Conservation (phyloP, 2,113 vertebrate genomes). For the Rhinoderma darwinii region DNA sequence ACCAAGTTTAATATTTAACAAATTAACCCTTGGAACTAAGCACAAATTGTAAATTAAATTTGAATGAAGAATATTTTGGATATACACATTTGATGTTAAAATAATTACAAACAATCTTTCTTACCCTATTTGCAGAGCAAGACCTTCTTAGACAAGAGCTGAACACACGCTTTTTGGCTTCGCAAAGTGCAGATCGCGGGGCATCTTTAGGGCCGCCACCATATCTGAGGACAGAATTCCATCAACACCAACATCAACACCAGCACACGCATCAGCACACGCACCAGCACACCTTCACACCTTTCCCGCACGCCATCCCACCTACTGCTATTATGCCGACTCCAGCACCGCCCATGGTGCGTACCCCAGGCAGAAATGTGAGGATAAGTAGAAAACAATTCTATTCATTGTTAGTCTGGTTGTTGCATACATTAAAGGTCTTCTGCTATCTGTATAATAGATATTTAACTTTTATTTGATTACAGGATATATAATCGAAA, state of each 20-base stretch:
- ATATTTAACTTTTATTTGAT: background rate
- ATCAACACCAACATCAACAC: conserved; percentile 93
- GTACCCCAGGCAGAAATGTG: conserved; percentile 98
- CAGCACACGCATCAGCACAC: conserved; percentile 98
- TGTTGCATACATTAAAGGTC: background rate
- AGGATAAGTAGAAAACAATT: conserved; percentile 90
- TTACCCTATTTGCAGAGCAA: conserved; percentile 83
- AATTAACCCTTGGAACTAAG: background rate
- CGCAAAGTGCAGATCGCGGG: conserved; percentile 94
- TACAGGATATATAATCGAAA: no score
- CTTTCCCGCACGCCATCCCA: conserved; percentile 93
- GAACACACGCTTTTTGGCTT: conserved; percentile 96
- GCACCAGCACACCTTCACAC: conserved; percentile 99
- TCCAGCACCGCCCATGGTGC: conserved; percentile 98
- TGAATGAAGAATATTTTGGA: background rate
- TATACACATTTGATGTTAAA: background rate
- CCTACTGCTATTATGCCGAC: conserved; percentile 94
- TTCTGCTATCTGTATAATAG: background rate
- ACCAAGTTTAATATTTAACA: background rate
- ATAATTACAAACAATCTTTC: background rate
- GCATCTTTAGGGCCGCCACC: conserved; percentile 93
- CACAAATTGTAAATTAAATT: background rate
- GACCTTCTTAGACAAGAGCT: conserved; percentile 96
- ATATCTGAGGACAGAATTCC: conserved; percentile 98
- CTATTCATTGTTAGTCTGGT: conserved; percentile 60